Evolutionary conservation across 2,113 vertebrate species (phyloP).

Genomic region (Tringa solitaria): DNA sequence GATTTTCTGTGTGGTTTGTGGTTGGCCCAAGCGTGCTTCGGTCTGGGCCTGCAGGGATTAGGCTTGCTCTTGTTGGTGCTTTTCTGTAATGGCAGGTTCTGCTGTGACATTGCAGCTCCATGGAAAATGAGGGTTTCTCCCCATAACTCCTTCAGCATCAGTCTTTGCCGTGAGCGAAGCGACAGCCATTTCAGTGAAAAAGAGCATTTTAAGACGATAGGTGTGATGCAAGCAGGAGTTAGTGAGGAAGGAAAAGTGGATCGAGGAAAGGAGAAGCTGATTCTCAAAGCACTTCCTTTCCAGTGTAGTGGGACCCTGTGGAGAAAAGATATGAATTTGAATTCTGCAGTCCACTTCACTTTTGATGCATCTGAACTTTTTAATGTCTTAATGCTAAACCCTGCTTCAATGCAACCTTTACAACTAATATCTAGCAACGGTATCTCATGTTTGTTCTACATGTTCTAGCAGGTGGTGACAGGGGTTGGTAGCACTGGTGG

Average conservation of each 20-base stretch:
- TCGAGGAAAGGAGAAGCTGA: fast-evolving
- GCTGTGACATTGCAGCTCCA: background rate
- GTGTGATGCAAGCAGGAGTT: background rate
- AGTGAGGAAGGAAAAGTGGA: background rate
- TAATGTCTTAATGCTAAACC: background rate
- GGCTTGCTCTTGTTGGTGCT: background rate
- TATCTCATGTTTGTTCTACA: background rate
- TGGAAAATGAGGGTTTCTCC: background rate
- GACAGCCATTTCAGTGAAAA: background rate
- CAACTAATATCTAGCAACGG: background rate
- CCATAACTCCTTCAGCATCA: background rate
- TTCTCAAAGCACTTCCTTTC: background rate
- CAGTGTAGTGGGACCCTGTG: background rate
- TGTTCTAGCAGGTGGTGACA: background rate
- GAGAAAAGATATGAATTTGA: background rate
- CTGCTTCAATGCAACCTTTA: background rate
- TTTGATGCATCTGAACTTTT: background rate
- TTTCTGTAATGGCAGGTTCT: background rate
- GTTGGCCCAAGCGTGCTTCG: background rate
- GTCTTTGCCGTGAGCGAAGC: background rate
- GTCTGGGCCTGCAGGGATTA: background rate
- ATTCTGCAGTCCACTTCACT: background rate
- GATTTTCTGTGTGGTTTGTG: background rate
- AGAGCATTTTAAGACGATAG: background rate
- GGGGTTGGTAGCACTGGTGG: fast-evolving